Base-by-base conservation (phyloP, 2,113 vertebrate genomes). In the Catagonus wagneri region DNA sequence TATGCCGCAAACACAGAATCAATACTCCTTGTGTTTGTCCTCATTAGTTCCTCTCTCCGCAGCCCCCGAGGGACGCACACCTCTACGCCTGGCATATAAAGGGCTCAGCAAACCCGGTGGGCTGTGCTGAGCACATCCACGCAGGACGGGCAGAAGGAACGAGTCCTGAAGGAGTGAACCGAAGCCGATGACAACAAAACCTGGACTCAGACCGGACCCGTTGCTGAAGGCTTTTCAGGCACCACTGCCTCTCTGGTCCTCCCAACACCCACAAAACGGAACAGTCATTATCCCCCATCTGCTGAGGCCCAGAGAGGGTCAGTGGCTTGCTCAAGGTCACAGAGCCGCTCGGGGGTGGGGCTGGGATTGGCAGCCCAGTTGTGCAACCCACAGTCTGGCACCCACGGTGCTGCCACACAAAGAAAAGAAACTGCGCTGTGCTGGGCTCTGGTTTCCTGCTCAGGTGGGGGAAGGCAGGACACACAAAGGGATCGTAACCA, bases 101-200 rank as follows among this genome's bases (percentile, higher is more conserved):
- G 76, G 27, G 17, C 63, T 87, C 50, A 17, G 83, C 5, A 23
- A 68, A 92, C 8, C 34, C 3, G 0, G 20, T 4, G 20, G 44
- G 39, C 66, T 25, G 15, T 61, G 20, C 22, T 3, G 32, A 54
- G 32, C 12, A 22, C 7, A 1, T 3, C 32, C 8, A 23, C 0
- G 3, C 60, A 8, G 0, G 19, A 56, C 0, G 0, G 13, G 32
- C 0, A 25, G 34, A 34, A 8, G 2, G 2, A 7, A 27, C 0
- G 63, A 86, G 15, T 8, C 1, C 4, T 14, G 54, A 50, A 39
- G 6, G 52, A 2, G 6, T 12, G 52, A 65, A 34, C 52, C 1
- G 0, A 7, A 12, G 58, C 19, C 16, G 3, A 8, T 0, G 15
- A 10, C 1, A 2, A 23, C 0, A 0, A 16, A 6, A 7, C 58